These are phyloP conservation scores for Drymodes brunneopygia DNA, from an alignment of 2,113 vertebrate genomes.

Conservation along the genomic window DNA sequence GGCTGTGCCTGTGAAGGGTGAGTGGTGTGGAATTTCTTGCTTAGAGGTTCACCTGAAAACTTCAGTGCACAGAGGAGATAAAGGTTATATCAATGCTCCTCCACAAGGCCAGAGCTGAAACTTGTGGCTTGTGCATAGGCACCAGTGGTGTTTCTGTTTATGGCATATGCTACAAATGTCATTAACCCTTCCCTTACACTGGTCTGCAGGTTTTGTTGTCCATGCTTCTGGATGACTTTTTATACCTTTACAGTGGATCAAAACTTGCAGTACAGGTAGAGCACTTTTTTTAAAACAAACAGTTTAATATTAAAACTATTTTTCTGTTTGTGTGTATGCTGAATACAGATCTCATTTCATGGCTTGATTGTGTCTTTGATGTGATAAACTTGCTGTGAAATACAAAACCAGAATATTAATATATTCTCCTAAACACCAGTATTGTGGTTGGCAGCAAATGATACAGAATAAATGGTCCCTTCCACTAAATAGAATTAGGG, in stretches of 20 bases:
- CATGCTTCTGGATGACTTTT: background rate
- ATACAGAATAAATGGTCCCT: background rate
- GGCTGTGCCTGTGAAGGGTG: background rate
- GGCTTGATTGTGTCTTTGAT: background rate
- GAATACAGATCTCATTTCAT: background rate
- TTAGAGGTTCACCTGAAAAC: background rate
- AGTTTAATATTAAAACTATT: background rate
- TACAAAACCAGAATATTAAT: background rate
- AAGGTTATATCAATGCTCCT: background rate
- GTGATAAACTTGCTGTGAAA: background rate
- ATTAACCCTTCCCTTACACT: background rate
- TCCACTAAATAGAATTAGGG: background rate
- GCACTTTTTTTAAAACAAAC: background rate
- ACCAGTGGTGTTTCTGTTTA: background rate
- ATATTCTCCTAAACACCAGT: background rate
- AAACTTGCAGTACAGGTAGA: background rate
- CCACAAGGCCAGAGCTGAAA: background rate
- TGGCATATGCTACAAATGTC: background rate
- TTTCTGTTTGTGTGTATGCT: background rate
- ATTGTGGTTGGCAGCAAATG: background rate
- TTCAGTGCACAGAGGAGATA: background rate
- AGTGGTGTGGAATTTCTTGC: background rate
- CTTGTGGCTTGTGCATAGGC: background rate
- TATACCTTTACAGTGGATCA: background rate
- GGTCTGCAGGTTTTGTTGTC: background rate